Evolutionary conservation across 1,140 invertebrate species (phyloP).

Genomic region (Littorina saxatilis): DNA sequence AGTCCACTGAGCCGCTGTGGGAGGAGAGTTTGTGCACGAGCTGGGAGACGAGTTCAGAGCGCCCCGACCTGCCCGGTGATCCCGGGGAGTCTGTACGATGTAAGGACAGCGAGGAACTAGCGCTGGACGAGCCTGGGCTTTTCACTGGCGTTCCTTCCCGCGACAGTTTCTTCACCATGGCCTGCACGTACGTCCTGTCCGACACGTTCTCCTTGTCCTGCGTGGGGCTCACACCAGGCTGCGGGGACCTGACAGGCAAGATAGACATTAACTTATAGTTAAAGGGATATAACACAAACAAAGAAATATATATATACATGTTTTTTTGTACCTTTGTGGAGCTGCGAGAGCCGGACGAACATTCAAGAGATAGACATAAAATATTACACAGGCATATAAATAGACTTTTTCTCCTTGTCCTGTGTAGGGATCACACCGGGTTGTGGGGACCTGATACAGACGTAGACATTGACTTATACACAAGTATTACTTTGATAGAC

Average conservation of each 20-base stretch:
- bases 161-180: slow-evolving; percentile 65
- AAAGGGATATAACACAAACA: too few species aligned
- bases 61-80: slow-evolving; percentile 53
- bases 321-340: too few species aligned
- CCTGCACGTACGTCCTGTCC: slow-evolving; percentile 60
- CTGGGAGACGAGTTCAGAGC: slow-evolving; percentile 65
- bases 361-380: too few species aligned
- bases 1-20: slow-evolving; percentile 50
- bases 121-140: slow-evolving; percentile 54
- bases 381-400: too few species aligned
- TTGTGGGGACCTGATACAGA: too few species aligned
- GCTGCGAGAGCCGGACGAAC: too few species aligned
- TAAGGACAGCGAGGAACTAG: slow-evolving; percentile 43
- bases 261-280: too few species aligned
- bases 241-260: neutral
- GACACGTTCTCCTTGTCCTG: slow-evolving; percentile 69
- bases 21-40: slow-evolving; percentile 63
- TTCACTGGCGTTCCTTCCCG: slow-evolving; percentile 64
- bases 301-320: too few species aligned
- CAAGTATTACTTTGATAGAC: too few species aligned
- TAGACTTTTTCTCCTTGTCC: too few species aligned
- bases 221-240: neutral
- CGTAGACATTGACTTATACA: too few species aligned
- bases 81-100: slow-evolving; percentile 59
- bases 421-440: too few species aligned